phyloP scores from a whole-genome alignment of 2,797 vertebrate species.

The Gymnoscopelus braueri region DNA sequence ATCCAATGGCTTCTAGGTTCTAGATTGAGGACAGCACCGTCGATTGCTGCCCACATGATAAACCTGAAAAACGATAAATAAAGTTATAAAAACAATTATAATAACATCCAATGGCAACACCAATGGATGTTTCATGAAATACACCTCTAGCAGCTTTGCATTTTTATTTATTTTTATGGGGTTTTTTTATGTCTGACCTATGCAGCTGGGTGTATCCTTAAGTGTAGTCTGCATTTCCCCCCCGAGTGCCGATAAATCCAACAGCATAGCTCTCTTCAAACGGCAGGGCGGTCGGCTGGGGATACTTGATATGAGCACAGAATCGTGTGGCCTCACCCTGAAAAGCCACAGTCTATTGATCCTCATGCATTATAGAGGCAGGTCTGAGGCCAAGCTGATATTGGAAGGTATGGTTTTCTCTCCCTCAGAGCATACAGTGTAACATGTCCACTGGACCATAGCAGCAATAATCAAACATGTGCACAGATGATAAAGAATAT shows the following conservation, averaged over 20 bases:
- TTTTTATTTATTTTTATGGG: background rate
- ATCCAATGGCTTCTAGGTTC: too few species aligned
- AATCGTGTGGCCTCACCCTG: slow-evolving; percentile 62
- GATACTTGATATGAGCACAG: slow-evolving; percentile 71
- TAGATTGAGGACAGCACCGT: too few species aligned
- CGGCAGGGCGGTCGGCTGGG: slow-evolving; percentile 43
- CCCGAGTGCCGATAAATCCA: slow-evolving; percentile 59
- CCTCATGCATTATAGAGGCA: slow-evolving; percentile 76
- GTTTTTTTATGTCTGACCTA: slow-evolving; percentile 36
- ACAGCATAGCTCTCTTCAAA: slow-evolving; percentile 67
- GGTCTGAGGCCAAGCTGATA: slow-evolving; percentile 65
- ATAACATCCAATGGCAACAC: too few species aligned
- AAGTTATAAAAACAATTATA: too few species aligned
- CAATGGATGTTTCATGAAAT: too few species aligned
- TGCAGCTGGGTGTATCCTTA: slow-evolving; percentile 41
- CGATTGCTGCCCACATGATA: too few species aligned
- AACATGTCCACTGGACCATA: slow-evolving; percentile 68
- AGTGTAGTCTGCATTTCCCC: slow-evolving; percentile 50
- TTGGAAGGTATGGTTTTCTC: slow-evolving; percentile 61
- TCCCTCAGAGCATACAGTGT: slow-evolving; percentile 44
- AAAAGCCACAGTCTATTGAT: slow-evolving; percentile 78
- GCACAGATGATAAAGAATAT: slow-evolving; percentile 60
- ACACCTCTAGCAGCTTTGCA: slow-evolving; percentile 28
- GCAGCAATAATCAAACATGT: slow-evolving; percentile 66
- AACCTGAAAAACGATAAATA: too few species aligned